A percentile compares a stretch with the other conserved stretches of the same genome.
Evolutionary conservation across 2,113 vertebrate genomes (phyloP).

Genomic region (Osmerus eperlanus): DNA sequence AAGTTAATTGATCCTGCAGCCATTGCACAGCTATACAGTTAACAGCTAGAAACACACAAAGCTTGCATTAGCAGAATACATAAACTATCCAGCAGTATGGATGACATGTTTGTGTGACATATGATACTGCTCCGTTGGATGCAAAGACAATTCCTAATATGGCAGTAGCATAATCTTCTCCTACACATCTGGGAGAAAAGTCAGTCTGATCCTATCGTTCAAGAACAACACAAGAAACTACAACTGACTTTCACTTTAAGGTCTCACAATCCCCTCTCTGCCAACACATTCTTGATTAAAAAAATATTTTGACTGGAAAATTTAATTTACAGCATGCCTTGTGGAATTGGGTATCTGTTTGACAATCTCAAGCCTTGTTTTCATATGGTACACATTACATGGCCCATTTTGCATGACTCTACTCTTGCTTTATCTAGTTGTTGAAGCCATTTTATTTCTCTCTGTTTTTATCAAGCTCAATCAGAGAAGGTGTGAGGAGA

Average conservation of each 20-base stretch:
- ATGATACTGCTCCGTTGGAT: not conserved
- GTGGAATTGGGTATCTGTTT: conserved; percentile 23
- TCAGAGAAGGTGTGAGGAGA: no score
- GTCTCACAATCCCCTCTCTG: not conserved
- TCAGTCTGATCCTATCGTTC: not conserved
- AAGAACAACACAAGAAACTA: not conserved
- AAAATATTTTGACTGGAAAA: conserved; percentile 32
- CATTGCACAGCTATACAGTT: no score
- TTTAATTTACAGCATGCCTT: conserved; percentile 35
- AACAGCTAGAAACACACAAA: not conserved
- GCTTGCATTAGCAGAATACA: not conserved
- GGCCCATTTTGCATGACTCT: not conserved
- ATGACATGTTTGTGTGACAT: no score
- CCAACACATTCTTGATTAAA: not conserved
- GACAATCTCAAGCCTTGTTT: conserved; percentile 18
- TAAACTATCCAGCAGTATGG: no score
- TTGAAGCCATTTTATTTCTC: no score
- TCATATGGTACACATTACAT: conserved; percentile 29
- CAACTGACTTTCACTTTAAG: not conserved
- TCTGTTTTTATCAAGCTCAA: no score
- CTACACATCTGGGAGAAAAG: not conserved
- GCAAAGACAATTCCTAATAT: not conserved
- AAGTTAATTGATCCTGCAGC: no score
- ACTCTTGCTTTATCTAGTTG: not conserved
- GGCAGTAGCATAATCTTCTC: not conserved